These are phyloP conservation scores for Cricetomys ansorgei DNA, from an alignment of 2,113 vertebrate species.

Conservation along the genomic window DNA sequence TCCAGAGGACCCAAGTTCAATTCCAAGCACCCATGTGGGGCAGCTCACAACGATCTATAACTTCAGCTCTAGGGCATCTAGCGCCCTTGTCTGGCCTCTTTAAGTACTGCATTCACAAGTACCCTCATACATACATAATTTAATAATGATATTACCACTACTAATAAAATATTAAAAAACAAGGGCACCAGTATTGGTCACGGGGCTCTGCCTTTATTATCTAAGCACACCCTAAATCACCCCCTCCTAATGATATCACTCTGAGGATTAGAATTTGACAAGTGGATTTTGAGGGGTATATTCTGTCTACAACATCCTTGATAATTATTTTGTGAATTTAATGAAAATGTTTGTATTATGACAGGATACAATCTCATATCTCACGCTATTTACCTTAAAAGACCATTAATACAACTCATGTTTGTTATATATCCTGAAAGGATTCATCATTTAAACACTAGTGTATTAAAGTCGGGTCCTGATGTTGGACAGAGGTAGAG, in stretches of 20 bases:
- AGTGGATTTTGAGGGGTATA: neutral
- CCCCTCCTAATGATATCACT: neutral
- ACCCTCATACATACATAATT: too few relatives aligned
- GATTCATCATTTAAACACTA: neutral
- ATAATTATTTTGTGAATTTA: conserved; percentile 23
- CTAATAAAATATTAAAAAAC: neutral
- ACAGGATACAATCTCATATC: neutral
- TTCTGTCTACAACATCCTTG: neutral
- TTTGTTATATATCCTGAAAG: conserved; percentile 38
- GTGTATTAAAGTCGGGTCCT: neutral
- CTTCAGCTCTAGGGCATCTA: neutral
- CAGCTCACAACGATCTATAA: neutral
- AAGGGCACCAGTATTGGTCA: neutral
- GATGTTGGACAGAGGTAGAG: neutral
- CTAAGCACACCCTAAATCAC: neutral
- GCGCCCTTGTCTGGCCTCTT: neutral
- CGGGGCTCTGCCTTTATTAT: neutral
- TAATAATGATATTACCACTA: neutral
- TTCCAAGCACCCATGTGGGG: neutral
- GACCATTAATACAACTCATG: conserved; percentile 5
- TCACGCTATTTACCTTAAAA: conserved; percentile 27
- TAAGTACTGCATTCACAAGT: neutral
- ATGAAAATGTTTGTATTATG: conserved; percentile 10
- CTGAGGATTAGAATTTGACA: neutral
- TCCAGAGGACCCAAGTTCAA: neutral